Evolutionary conservation across 2,888 invertebrate genomes (phyloP), one percentile per base, ranked within the genome.

Genomic region (Cosmia pyralina): DNA sequence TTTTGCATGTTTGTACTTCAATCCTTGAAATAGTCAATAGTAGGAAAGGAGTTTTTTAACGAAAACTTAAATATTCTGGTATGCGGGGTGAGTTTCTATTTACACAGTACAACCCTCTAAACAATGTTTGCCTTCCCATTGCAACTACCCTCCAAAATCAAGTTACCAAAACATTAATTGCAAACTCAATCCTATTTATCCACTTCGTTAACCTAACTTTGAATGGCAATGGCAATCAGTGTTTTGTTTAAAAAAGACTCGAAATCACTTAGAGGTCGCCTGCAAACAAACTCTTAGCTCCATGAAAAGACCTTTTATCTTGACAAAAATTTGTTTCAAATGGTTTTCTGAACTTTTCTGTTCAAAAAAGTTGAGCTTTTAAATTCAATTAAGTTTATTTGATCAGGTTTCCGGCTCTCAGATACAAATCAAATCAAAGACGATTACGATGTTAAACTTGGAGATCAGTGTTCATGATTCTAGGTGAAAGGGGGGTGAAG

Each of bases 351-450:
- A 67, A 78, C 28, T 75, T 73, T 84, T 69, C 59, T 34, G 59
- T 28, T 8, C 11, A n/a, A 66, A 46, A 65, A 75, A 66, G 19
- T 79, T 72, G 46, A 69, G 59, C 48, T 71, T 73, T 71, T 62
- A 63, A 79, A 82, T 84, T 72, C 70, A 82, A 84, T 84, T 78
- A 75, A 58, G n/a, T 72, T 53, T 69, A 48, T 84, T 83, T 78
- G 71, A 66, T 19, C 72, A 81, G 68, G 72, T 70, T 82, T 52
- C 41, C 22, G 55, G 34, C 22, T 67, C 58, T 11, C 64, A 62
- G 57, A 62, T 38, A 67, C 10, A 55, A 60, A 66, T 66, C 34
- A 69, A 69, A 73, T 69, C 67, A 69, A 69, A 64, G 57, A 59
- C 58, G 57, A 83, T 79, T 74, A 79, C 66, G 44, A 55, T 63